Percentiles rank a stretch among this genome's conserved stretches.
These are phyloP conservation scores for Hafferia zeledoni DNA, from an alignment of 2,797 vertebrate genomes.

Conservation along the genomic window DNA sequence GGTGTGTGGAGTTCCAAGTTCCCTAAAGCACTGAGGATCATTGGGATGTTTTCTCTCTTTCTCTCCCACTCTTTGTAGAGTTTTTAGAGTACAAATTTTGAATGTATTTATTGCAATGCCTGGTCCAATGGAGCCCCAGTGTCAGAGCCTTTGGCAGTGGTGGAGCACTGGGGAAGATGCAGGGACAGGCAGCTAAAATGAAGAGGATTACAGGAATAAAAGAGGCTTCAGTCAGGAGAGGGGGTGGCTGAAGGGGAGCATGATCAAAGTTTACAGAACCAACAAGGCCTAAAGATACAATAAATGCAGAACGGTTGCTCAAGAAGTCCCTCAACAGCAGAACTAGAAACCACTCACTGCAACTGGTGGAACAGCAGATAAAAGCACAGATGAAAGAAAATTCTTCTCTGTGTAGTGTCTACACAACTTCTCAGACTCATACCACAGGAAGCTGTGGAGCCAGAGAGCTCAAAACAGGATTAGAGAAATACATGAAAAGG, in stretches of 20 bases:
- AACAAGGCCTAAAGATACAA: background rate
- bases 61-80: background rate
- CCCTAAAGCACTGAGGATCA: background rate
- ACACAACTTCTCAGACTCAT: slow-evolving; percentile 12
- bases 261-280: background rate
- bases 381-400: slow-evolving; percentile 56
- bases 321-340: background rate
- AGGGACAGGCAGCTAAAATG: background rate
- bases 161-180: background rate
- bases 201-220: background rate
- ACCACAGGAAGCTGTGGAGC: slow-evolving; percentile 37
- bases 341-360: background rate
- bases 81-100: background rate
- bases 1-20: background rate
- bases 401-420: slow-evolving; percentile 28
- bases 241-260: background rate
- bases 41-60: rapidly evolving
- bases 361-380: slow-evolving; percentile 31
- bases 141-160: background rate
- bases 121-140: background rate
- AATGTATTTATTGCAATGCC: background rate
- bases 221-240: background rate
- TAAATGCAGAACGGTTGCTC: background rate
- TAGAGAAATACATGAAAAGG: slow-evolving; percentile 3
- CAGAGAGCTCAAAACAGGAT: slow-evolving; percentile 27